These are phyloP conservation scores for Nyleta sp. DNA, from an alignment of 2,888 invertebrate species.

Conservation along the genomic window DNA sequence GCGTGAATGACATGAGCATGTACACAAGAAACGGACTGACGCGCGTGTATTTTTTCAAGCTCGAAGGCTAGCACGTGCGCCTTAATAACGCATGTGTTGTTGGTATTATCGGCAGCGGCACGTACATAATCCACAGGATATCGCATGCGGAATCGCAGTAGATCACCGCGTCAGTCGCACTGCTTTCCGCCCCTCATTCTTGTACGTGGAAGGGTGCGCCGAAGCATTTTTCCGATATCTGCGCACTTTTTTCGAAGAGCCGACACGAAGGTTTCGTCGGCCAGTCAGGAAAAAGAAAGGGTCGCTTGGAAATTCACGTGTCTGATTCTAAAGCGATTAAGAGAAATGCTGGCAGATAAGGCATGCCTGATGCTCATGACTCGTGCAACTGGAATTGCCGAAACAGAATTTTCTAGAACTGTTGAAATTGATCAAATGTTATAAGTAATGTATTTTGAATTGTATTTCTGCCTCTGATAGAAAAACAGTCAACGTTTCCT, in stretches of 20 bases:
- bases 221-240: conserved; percentile 67
- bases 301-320: conserved; percentile 23
- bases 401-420: too few relatives aligned
- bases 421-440: too few relatives aligned
- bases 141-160: conserved; percentile 66
- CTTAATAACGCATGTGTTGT: conserved; percentile 54
- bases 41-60: conserved; percentile 44
- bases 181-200: conserved; percentile 55
- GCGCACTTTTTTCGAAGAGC: conserved; percentile 36
- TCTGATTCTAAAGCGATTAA: conserved; percentile 30
- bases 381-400: background rate
- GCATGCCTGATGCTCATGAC: conserved; percentile 4
- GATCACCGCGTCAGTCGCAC: conserved; percentile 69
- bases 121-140: conserved; percentile 56
- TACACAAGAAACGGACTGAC: conserved; percentile 31
- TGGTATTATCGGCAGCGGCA: conserved; percentile 57
- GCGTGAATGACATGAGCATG: conserved; percentile 49
- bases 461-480: too few relatives aligned
- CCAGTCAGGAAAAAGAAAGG: conserved; percentile 6
- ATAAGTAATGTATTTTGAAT: too few relatives aligned
- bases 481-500: too few relatives aligned
- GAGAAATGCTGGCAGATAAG: conserved; percentile 18
- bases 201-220: conserved; percentile 49
- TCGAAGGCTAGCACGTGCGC: conserved; percentile 39
- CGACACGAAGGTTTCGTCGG: conserved; percentile 24